Base-by-base conservation (phyloP, 2,797 vertebrate species). In the Oreonectes daqikongensis region DNA sequence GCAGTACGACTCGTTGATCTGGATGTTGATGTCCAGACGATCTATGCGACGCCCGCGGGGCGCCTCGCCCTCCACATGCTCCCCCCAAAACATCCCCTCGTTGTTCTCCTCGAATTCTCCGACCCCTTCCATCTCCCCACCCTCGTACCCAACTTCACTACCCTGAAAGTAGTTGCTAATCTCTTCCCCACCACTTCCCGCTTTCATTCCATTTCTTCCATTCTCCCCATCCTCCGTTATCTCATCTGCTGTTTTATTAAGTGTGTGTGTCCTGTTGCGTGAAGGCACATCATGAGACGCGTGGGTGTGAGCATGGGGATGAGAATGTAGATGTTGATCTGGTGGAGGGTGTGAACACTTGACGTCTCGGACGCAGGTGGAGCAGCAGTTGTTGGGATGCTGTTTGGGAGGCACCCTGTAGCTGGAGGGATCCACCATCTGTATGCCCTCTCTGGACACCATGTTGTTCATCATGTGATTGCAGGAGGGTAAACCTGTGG, bases 1-100 rank as follows among this genome's bases (percentile, higher is more conserved):
- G 50, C 97, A 95, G 91, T 98, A 98, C 0, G 97, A 98, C 84
- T 98, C 97, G 0, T 98, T 97, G 1, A 98, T 98, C 92, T 98
- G 97, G 85, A 98, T 97, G 77, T 98, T 99, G 89, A 99, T 98
- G 82, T 98, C 97, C 70, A 98, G 91, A n/a, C 97, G 92, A 88
- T 98, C 97, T 65, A 99, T 94, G 83, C 96, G 93, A 79, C 96
- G 95, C 73, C 93, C 79, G 0, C 75, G 69, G 3, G 74, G 79
- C 8, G 71, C 67, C 63, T 72, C 78, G 28, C 52, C 76, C 57
- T 63, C 75, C n/a, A 71, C 79, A 1, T 26, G 88, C 0, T 87
- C 88, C 4, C 52, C 15, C 93, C 93, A 94, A 87, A 92, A 91
- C 88, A 92, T 89, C 71, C 77, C 89, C 84, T 92, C 91, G 72